These are phyloP conservation scores for Cydia pomonella DNA, from an alignment of 1,140 invertebrate genomes.

Conservation along the genomic window DNA sequence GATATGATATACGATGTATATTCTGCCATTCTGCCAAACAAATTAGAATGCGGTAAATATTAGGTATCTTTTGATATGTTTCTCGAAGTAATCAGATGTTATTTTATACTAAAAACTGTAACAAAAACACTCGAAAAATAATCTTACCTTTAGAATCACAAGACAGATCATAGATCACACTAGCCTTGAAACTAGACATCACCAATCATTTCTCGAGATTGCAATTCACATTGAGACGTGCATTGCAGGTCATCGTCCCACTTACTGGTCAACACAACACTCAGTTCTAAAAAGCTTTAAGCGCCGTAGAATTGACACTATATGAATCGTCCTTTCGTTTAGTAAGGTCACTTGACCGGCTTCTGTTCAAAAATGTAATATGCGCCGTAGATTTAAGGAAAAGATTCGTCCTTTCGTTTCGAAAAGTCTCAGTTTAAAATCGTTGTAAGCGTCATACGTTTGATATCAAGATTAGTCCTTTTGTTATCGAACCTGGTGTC, in stretches of 20 bases:
- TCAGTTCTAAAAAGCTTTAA: not conserved
- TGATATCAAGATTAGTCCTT: not conserved
- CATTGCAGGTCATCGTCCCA: not conserved
- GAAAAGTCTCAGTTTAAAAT: not conserved
- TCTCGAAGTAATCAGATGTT: too few species aligned
- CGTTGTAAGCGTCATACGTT: not conserved
- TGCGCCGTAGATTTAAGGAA: not conserved
- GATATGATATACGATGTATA: too few species aligned
- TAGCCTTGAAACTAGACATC: not conserved
- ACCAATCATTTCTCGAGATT: not conserved
- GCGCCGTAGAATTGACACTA: not conserved
- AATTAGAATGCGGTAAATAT: too few species aligned
- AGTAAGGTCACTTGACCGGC: not conserved
- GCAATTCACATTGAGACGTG: slow-evolving; percentile 10
- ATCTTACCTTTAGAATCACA: not conserved
- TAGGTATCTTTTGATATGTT: too few species aligned
- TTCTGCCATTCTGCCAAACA: too few species aligned
- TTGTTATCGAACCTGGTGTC: not conserved
- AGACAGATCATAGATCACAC: not conserved
- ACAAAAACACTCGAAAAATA: too few species aligned
- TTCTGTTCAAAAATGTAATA: not conserved
- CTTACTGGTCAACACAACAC: not conserved
- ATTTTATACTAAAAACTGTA: too few species aligned
- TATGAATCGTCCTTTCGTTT: not conserved
- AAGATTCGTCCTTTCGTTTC: not conserved